Base-by-base conservation (phyloP, 53 echinoderm and acorn worm genomes). In the Echinarachnius parma region DNA sequence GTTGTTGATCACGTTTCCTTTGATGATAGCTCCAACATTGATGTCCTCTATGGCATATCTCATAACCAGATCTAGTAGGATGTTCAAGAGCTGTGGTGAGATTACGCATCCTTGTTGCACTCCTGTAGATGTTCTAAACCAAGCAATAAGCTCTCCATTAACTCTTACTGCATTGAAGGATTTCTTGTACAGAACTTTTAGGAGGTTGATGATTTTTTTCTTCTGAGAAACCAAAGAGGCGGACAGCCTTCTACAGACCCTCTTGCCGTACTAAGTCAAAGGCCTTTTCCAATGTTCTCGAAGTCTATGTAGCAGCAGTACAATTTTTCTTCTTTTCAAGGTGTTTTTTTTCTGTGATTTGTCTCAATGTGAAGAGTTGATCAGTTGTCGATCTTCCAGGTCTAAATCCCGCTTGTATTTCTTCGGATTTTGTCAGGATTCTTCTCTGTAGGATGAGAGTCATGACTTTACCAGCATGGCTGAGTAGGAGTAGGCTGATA, bases 351-450 rank as follows among this genome's bases (percentile, higher is more conserved):
- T 70, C 71, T 5, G 71, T 9, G 10, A 70, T 70, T 35, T 57
- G 75, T 34, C 75, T 19, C 22, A 59, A 4, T 18, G 59, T 56
- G 23, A 55, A 75, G 10, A 58, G 14, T 37, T 56, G 75, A 10
- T 75, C 75, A 8, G 31, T 56, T 29, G 75, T 58, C 9, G 56
- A 39, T 35, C 75, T 75, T 9, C 35, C 75, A 9, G 75, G 75
- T 33, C 75, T 55, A 37, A 58, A 75, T 7, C 75, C 75, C 15
- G 58, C 37, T 39, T 59, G 59, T 18, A 75, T 35, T 55, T 75
- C 59, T 34, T 75, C 59, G 11, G 57, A 56, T 58, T 26, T 56
- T 21, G 55, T 75, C 24, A 34, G 2, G 16, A 53, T 71, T 54
- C 53, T 49, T 54, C 55, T 52, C 47, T 53, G 71, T 28, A 71